These are phyloP conservation scores for Enteromius afrohamiltoni DNA, from an alignment of 2,797 vertebrate genomes.

Conservation along the genomic window DNA sequence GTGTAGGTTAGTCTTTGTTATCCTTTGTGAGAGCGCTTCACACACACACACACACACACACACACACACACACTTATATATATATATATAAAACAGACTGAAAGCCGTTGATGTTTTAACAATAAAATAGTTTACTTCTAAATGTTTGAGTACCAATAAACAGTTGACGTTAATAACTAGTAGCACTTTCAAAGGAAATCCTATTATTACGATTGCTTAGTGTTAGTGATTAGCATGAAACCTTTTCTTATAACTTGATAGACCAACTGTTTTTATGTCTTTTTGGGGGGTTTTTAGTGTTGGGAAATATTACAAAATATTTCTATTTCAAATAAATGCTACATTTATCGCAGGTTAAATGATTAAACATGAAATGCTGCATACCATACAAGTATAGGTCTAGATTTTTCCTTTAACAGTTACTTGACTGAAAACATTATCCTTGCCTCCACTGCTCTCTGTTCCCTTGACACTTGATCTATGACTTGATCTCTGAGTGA, in stretches of 20 bases:
- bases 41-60: slow-evolving; percentile 3
- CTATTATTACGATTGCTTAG: background rate
- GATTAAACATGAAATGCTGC: background rate
- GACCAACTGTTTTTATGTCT: background rate
- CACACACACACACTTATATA: too few species aligned
- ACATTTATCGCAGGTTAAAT: background rate
- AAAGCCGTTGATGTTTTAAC: background rate
- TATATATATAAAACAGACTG: background rate
- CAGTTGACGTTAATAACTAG: background rate
- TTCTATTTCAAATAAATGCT: background rate
- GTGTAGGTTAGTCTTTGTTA: slow-evolving; percentile 1
- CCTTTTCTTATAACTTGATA: background rate
- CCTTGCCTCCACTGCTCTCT: background rate
- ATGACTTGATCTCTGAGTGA: slow-evolving; percentile 14
- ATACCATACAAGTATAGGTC: background rate
- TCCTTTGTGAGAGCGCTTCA: slow-evolving; percentile 60
- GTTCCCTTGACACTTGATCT: slow-evolving; percentile 20
- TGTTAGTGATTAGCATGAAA: background rate
- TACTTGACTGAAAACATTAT: background rate
- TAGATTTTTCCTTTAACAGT: slow-evolving; percentile 8
- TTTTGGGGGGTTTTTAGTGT: background rate
- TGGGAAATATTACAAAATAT: background rate
- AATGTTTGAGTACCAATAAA: background rate
- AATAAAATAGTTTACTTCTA: background rate
- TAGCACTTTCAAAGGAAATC: background rate